phyloP scores from a whole-genome alignment of 2,113 vertebrate genomes.

The Urocitellus parryii region DNA sequence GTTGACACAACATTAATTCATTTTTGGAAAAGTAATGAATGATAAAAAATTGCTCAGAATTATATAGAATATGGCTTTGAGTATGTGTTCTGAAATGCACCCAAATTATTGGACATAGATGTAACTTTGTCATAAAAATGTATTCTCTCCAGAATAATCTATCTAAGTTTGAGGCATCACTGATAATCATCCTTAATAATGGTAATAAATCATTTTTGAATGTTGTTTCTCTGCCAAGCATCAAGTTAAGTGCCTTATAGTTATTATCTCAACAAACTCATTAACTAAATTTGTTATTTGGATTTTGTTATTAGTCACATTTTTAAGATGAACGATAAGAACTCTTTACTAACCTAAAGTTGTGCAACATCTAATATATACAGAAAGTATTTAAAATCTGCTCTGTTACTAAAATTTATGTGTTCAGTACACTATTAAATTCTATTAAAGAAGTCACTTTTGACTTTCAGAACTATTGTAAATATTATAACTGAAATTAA shows the following conservation, averaged over 20 bases:
- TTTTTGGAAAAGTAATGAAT: conserved; percentile 61
- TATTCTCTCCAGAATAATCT: conserved; percentile 24
- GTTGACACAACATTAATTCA: not conserved
- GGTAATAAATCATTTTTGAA: conserved; percentile 30
- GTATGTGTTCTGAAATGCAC: not conserved
- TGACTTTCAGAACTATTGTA: not conserved
- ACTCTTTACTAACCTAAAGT: not conserved
- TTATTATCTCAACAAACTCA: conserved; percentile 34
- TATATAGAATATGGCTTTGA: not conserved
- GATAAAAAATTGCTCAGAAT: not conserved
- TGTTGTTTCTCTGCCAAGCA: not conserved
- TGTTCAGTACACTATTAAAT: not conserved
- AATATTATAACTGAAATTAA: not conserved
- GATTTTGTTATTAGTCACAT: not conserved
- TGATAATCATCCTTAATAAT: conserved; percentile 46
- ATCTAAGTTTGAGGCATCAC: conserved; percentile 1
- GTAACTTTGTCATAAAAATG: not conserved
- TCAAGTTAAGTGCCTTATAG: not conserved
- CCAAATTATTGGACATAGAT: not conserved
- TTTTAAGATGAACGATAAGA: not conserved
- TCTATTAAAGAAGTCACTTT: not conserved
- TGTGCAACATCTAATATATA: not conserved
- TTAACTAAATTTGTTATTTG: not conserved
- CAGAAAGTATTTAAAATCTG: not conserved
- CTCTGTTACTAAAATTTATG: not conserved